Percentiles rank a stretch among this genome's conserved stretches.
These are phyloP conservation scores for Holacanthella duospinosa DNA, from an alignment of 2,888 invertebrate genomes.

Conservation along the genomic window DNA sequence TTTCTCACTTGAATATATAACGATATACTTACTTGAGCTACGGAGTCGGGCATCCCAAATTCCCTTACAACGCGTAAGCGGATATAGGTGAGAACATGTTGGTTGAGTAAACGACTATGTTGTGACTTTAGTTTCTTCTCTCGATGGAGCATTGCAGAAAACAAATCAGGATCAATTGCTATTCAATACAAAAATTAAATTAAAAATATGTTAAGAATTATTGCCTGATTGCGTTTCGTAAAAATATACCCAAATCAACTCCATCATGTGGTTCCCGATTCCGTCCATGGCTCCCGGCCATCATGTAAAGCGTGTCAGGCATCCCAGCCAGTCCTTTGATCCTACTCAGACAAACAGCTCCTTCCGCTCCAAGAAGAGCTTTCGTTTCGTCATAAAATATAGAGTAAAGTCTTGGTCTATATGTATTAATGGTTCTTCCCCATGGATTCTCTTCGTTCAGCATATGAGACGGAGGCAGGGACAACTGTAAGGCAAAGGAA, in stretches of 20 bases:
- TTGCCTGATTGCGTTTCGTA: not conserved
- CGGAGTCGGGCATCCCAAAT: not conserved
- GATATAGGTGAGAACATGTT: not conserved
- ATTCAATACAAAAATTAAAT: not conserved
- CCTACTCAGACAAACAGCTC: not conserved
- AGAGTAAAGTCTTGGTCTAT: not conserved
- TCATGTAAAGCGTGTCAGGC: not conserved
- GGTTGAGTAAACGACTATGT: not conserved
- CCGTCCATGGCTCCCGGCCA: not conserved
- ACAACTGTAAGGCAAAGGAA: not conserved
- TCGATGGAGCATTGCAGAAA: not conserved
- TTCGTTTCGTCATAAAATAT: not conserved
- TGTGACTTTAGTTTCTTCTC: slow-evolving; percentile 6
- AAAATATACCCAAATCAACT: not conserved
- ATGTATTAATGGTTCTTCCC: not conserved
- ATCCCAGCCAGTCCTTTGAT: not conserved
- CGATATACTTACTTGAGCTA: not conserved
- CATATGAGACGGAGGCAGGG: not conserved
- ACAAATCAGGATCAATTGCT: not conserved
- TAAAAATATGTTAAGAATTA: not conserved
- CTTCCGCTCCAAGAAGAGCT: not conserved
- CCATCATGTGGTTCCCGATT: not conserved
- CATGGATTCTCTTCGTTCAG: not conserved
- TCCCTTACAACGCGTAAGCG: not conserved
- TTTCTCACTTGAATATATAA: no score